Conservation (phyloP, 2,797 vertebrate genomes). For the Margarornis squamiger region DNA sequence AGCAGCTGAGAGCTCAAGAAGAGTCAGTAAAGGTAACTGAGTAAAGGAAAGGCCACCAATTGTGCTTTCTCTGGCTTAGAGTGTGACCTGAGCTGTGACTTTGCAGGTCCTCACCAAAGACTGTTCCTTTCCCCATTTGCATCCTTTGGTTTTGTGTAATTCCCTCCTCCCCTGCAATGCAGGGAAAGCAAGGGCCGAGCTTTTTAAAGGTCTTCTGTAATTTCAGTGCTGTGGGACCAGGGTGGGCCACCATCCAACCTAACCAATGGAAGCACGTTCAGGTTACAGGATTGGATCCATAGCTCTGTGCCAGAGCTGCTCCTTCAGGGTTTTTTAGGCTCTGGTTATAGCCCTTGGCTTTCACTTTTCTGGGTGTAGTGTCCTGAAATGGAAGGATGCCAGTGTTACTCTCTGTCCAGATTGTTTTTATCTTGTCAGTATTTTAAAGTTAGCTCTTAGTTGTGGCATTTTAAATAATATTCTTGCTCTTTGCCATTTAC, state of each 20-base stretch:
- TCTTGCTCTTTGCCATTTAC: not conserved
- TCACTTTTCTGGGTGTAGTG: not conserved
- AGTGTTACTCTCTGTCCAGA: not conserved
- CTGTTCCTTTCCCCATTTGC: not conserved
- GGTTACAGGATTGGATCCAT: fast-evolving
- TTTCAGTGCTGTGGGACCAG: not conserved
- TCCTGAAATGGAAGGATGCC: not conserved
- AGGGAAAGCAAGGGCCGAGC: not conserved
- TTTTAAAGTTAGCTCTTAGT: not conserved
- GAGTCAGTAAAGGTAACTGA: not conserved
- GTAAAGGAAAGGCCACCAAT: not conserved
- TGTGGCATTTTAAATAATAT: not conserved
- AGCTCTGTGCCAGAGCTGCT: not conserved
- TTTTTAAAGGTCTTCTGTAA: not conserved
- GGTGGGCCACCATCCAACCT: not conserved
- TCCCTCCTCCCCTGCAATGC: not conserved
- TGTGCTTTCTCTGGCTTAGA: not conserved
- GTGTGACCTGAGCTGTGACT: not conserved
- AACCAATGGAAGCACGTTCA: not conserved
- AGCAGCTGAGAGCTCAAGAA: not conserved
- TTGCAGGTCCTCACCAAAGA: not conserved
- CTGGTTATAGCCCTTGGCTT: not conserved
- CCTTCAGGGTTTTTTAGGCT: too few relatives aligned
- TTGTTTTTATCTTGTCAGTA: not conserved
- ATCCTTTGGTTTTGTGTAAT: not conserved